Conservation (phyloP, 1,140 invertebrate genomes). For the Orussus abietinus region DNA sequence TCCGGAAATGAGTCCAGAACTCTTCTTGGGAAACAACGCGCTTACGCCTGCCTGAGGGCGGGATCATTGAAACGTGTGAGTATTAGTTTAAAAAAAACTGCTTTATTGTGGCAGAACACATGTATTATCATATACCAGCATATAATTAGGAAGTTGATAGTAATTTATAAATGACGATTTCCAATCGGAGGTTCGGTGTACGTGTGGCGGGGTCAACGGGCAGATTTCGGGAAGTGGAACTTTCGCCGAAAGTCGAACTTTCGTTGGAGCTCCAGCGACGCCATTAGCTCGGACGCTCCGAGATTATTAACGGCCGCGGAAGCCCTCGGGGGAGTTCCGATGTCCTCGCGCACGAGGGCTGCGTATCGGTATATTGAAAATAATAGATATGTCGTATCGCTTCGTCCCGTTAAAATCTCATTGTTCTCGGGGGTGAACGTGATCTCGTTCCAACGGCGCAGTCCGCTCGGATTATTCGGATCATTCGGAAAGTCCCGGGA, state of each 20-base stretch:
- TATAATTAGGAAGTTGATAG: slow-evolving; percentile 47
- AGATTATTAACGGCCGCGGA: no score
- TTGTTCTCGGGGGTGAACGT: neutral
- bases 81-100: slow-evolving; percentile 40
- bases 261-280: no score
- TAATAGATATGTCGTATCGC: slow-evolving; percentile 35
- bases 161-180: slow-evolving; percentile 49
- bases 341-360: no score
- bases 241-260: no score
- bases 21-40: neutral
- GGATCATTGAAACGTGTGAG: neutral
- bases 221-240: slow-evolving; percentile 32
- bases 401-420: slow-evolving; percentile 16
- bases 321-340: no score
- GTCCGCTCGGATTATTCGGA: no score
- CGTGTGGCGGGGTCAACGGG: slow-evolving; percentile 30
- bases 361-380: slow-evolving; percentile 20
- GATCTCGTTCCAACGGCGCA: no score
- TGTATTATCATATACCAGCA: slow-evolving; percentile 49
- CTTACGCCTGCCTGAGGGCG: neutral
- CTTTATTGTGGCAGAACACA: slow-evolving; percentile 52
- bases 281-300: no score
- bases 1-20: neutral
- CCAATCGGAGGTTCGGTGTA: slow-evolving; percentile 26
- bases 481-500: no score